These are phyloP conservation scores for Boleophthalmus pectinirostris DNA, from an alignment of 2,113 vertebrate species.

Conservation along the genomic window DNA sequence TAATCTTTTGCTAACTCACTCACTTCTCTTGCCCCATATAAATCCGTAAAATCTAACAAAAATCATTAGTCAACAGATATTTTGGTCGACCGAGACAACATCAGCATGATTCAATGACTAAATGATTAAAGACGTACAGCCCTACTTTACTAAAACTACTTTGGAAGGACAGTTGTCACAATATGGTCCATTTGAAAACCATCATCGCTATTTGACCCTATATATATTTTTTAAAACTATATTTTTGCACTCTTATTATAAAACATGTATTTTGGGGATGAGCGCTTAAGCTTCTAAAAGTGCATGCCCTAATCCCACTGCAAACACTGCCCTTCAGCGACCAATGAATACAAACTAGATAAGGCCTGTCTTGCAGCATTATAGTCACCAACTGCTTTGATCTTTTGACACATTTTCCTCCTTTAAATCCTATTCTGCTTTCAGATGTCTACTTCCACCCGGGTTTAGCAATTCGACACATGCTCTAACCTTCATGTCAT, in stretches of 20 bases:
- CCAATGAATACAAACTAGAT: slow-evolving; percentile 15
- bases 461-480: not conserved
- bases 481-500: slow-evolving; percentile 4
- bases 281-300: not conserved
- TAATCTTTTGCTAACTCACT: too few species aligned
- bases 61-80: too few species aligned
- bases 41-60: too few species aligned
- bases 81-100: too few species aligned
- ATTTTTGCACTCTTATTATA: not conserved
- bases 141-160: not conserved
- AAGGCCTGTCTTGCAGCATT: slow-evolving; percentile 12
- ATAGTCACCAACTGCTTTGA: slow-evolving; percentile 11
- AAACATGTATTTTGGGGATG: slow-evolving; percentile 8
- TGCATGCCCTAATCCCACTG: not conserved
- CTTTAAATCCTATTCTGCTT: slow-evolving; percentile 28
- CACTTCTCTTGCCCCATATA: too few species aligned
- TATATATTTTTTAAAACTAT: too few species aligned
- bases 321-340: not conserved
- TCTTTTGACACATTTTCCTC: slow-evolving; percentile 25
- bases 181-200: not conserved
- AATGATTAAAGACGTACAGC: too few species aligned
- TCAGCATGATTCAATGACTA: too few species aligned
- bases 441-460: slow-evolving; percentile 20
- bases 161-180: not conserved
- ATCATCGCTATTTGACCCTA: not conserved